Evolutionary conservation across 92 coral and sea anemone species (phyloP).

Genomic region (Zoanthus gigantus): DNA sequence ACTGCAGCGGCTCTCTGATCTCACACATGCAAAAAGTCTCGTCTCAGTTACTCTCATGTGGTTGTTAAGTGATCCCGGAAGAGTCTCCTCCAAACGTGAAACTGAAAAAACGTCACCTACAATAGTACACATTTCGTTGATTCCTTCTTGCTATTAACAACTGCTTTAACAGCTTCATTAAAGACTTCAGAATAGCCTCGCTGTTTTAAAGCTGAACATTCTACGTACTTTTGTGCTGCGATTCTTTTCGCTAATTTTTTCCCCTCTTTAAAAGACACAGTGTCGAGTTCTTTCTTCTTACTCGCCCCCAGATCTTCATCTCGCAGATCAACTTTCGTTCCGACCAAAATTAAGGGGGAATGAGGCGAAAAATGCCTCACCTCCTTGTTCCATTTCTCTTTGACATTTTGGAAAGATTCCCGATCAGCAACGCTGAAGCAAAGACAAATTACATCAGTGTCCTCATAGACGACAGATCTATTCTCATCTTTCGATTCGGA

Average conservation of each 20-base stretch:
- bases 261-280: conserved; percentile 75
- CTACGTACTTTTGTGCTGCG: conserved; percentile 81
- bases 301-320: conserved; percentile 69
- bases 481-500: conserved; percentile 51
- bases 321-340: conserved; percentile 84
- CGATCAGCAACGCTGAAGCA: conserved; percentile 80
- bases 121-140: conserved; percentile 71
- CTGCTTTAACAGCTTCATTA: conserved; percentile 81
- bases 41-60: background rate
- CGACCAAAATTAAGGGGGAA: conserved; percentile 85
- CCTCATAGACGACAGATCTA: conserved; percentile 61
- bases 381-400: conserved; percentile 77
- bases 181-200: conserved; percentile 81
- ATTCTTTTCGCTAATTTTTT: conserved; percentile 78
- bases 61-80: background rate
- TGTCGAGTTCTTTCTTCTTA: conserved; percentile 57
- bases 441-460: conserved; percentile 82
- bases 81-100: background rate
- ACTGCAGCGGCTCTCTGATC: background rate
- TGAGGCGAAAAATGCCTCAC: conserved; percentile 69
- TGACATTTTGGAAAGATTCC: conserved; percentile 79
- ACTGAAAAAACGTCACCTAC: conserved; percentile 34
- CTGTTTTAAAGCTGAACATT: conserved; percentile 88
- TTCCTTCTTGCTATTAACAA: conserved; percentile 55
- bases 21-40: background rate